Conservation (phyloP, 1,140 invertebrate species). For the Nephotettix cincticeps region DNA sequence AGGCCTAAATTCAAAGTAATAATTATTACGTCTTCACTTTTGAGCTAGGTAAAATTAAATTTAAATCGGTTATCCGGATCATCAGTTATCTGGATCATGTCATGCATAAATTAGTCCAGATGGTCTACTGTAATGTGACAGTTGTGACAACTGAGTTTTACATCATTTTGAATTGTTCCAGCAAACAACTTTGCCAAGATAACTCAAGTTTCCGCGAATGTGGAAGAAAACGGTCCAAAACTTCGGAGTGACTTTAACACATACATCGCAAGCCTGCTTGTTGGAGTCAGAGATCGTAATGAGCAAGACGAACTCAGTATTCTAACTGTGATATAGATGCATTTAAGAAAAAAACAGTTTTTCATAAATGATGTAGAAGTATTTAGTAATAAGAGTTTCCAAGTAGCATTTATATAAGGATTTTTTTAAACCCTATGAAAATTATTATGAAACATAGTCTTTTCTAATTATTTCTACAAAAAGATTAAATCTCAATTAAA, state of each 20-base stretch:
- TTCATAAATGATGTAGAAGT: not conserved
- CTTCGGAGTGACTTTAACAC: not conserved
- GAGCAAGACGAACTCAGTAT: constrained; percentile 16
- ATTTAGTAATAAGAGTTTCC: not conserved
- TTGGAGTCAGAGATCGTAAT: not conserved
- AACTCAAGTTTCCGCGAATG: not conserved
- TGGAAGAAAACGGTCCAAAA: constrained; percentile 3
- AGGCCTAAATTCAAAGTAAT: too few species aligned
- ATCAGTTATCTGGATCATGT: not conserved
- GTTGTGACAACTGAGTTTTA: too few species aligned
- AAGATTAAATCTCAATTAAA: not conserved
- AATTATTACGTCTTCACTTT: too few species aligned
- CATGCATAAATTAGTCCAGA: not conserved
- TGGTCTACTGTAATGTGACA: too few species aligned
- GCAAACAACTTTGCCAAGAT: constrained; percentile 4
- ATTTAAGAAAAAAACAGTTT: not conserved
- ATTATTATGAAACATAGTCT: not conserved
- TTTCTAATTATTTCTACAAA: not conserved
- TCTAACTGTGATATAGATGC: not conserved
- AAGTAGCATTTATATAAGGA: not conserved
- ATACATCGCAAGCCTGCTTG: not conserved
- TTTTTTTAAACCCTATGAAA: not conserved
- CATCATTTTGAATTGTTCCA: too few species aligned
- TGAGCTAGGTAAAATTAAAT: too few species aligned
- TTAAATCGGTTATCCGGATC: too few species aligned